Evolutionary conservation across 2,113 vertebrate species (phyloP).

Genomic region (Tragelaphus strepsiceros): DNA sequence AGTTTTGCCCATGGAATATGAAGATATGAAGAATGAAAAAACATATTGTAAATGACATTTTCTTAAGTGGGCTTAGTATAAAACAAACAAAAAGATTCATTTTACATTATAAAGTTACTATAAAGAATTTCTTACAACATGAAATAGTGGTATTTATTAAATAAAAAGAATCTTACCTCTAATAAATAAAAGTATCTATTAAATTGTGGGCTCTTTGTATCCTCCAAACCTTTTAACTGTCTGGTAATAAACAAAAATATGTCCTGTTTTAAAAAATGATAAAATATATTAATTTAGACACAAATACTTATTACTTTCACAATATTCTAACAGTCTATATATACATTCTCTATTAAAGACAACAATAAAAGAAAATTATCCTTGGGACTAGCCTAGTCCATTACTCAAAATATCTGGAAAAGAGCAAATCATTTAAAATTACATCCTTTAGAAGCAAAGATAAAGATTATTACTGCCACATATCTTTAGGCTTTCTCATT

Average conservation of each 20-base stretch:
- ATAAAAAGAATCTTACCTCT: constrained; percentile 85
- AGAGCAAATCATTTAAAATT: constrained; percentile 37
- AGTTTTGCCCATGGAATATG: neutral
- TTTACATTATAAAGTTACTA: constrained; percentile 38
- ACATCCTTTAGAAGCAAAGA: constrained; percentile 10
- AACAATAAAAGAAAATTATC: constrained; percentile 38
- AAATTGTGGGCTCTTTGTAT: constrained; percentile 99
- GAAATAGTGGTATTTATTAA: constrained; percentile 33
- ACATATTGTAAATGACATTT: neutral
- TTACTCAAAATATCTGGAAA: constrained; percentile 24
- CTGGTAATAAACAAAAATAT: constrained; percentile 99
- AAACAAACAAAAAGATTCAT: constrained; percentile 13
- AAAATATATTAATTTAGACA: constrained; percentile 41
- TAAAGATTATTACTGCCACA: neutral
- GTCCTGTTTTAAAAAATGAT: constrained; percentile 83
- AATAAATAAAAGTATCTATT: constrained; percentile 99
- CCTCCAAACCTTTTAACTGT: constrained; percentile 98
- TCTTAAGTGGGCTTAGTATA: neutral
- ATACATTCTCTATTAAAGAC: neutral
- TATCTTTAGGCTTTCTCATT: neutral
- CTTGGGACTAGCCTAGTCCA: neutral
- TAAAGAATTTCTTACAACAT: neutral
- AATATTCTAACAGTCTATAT: neutral
- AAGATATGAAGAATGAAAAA: neutral
- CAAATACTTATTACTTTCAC: constrained; percentile 37